Base-by-base conservation (phyloP, 2,888 invertebrate genomes). In the Xanthia togata region DNA sequence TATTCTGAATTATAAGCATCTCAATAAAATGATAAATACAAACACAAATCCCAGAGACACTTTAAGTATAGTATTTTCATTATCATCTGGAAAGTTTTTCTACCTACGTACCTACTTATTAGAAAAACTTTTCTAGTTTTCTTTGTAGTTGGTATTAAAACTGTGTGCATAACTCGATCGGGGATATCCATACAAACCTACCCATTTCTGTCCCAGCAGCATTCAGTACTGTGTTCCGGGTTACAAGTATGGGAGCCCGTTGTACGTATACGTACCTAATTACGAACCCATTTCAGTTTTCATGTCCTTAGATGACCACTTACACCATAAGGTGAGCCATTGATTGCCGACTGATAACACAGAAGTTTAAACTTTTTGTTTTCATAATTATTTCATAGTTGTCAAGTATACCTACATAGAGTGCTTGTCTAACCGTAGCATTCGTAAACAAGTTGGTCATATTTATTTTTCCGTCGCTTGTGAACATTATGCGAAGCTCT, bases 1-100 rank as follows among this genome's bases (percentile, higher is more conserved):
- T 31, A 8, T 41, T 35, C 57, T 14, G 55, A 79, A 79, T 73
- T 31, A 67, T 57, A 73, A 63, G 17, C 23, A 63, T 23, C n/a
- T 50, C 14, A 41, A n/a, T n/a, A 31, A 11, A 31, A 50, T 20
- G 20, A 53, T 62, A 44, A 44, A 44, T 55, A 44, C 12, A 31
- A 50, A 78, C 47, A 55, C 14, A 4, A 71, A 78, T 38, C 11
- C 11, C n/a, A 47, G 2, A 20, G 23, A 31, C 31, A 47, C 11
- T n/a, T 9, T 38, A n/a, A 53, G 53, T 53, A 20, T 20, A 17
- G 23, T 20, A 50, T 64, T 55, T 31, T 74, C n/a, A 72, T 41
- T n/a, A 53, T 53, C 20, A 4, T 60, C 0, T 53, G 12, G 11
- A 6, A 35, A 6, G 23, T 31, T 68, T 31, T 70, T 63, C 35